A percentile compares a stretch with the other conserved stretches of the same genome.
These are phyloP conservation scores for Theristicus caerulescens DNA, from an alignment of 2,113 vertebrate genomes.

Conservation along the genomic window DNA sequence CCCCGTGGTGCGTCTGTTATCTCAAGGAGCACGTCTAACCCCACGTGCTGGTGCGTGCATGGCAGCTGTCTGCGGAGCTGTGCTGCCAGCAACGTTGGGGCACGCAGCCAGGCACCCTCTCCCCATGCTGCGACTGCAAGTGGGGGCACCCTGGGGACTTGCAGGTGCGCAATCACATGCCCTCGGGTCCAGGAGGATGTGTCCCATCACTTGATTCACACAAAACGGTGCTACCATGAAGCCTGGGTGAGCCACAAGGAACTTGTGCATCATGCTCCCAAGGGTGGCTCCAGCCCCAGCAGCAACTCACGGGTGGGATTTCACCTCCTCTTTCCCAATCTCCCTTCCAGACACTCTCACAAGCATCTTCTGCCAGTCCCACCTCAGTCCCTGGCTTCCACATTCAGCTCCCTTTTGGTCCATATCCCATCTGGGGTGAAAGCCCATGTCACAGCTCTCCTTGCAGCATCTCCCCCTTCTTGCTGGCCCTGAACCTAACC, in stretches of 20 bases:
- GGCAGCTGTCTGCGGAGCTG: not conserved
- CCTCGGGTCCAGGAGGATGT: not conserved
- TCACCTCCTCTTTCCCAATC: not conserved
- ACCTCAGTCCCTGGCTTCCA: not conserved
- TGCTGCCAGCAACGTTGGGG: fast-evolving
- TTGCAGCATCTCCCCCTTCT: not conserved
- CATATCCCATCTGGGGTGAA: not conserved
- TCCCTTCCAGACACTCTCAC: fast-evolving
- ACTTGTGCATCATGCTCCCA: not conserved
- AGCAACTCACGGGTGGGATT: not conserved
- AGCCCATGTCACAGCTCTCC: not conserved
- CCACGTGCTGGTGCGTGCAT: fast-evolving
- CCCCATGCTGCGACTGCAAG: not conserved
- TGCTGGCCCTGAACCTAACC: not conserved
- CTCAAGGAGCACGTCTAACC: not conserved
- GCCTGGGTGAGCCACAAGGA: not conserved
- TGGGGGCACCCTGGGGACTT: not conserved
- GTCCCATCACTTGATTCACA: not conserved
- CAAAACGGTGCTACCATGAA: not conserved
- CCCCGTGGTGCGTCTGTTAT: fast-evolving
- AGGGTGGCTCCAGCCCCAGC: not conserved
- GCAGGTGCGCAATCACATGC: not conserved
- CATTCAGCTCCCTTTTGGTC: not conserved
- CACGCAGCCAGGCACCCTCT: not conserved
- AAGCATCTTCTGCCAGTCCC: not conserved